Evolutionary conservation across 2,113 vertebrate species (phyloP).

Genomic region (zebrafish (Danio rerio)): DNA sequence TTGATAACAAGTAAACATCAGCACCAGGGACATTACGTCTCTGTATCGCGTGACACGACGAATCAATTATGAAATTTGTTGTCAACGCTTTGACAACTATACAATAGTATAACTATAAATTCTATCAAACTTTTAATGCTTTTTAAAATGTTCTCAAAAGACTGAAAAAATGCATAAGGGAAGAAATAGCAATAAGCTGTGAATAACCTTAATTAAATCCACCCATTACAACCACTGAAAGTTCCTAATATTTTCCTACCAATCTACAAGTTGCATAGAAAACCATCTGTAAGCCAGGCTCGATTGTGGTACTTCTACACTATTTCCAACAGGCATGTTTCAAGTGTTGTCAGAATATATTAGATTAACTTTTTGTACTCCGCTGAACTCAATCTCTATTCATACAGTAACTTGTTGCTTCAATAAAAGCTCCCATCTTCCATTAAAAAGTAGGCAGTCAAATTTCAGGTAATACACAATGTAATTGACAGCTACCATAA

Average conservation of each 20-base stretch:
- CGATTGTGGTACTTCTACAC: constrained; percentile 32
- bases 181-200: too few species aligned
- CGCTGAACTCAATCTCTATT: constrained; percentile 65
- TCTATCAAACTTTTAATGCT: too few species aligned
- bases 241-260: neutral
- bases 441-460: constrained; percentile 67
- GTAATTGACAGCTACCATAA: constrained; percentile 63
- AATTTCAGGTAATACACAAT: constrained; percentile 67
- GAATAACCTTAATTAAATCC: neutral
- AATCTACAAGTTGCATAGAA: constrained; percentile 27
- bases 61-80: too few species aligned
- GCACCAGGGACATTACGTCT: too few species aligned
- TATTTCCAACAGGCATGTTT: constrained; percentile 67
- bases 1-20: too few species aligned
- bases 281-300: constrained; percentile 46
- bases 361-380: constrained; percentile 55
- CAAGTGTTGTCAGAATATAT: constrained; percentile 70
- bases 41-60: too few species aligned
- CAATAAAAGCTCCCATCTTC: constrained; percentile 62
- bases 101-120: too few species aligned
- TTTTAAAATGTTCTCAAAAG: too few species aligned
- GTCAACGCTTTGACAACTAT: too few species aligned
- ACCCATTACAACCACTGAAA: neutral
- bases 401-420: constrained; percentile 67
- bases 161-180: too few species aligned